A percentile compares a stretch with the other conserved stretches of the same genome.
Conservation (phyloP, 35 echinoderm and acorn worm species). For the Ophiothrix spiculata region DNA sequence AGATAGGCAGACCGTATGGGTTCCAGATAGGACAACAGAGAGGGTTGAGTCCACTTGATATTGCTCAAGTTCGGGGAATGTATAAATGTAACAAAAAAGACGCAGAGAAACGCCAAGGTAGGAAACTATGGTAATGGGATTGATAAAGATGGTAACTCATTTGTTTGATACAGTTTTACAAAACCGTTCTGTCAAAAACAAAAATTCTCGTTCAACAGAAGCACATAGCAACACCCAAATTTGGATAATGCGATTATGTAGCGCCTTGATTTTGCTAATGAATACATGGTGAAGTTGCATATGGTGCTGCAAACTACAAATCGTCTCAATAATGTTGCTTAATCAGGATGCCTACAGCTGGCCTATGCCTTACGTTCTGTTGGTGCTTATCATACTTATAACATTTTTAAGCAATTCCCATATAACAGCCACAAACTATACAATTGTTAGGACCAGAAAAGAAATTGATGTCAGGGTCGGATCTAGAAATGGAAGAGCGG, state of each 20-base stretch:
- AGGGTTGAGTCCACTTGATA: conserved; percentile 69
- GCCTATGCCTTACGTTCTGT: no score
- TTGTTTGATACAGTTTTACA: background rate
- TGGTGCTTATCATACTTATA: no score
- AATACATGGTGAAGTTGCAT: background rate
- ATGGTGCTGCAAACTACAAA: background rate
- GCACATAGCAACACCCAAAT: background rate
- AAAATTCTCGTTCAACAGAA: background rate
- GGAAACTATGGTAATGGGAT: background rate
- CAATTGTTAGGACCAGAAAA: no score
- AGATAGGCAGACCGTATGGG: conserved; percentile 31
- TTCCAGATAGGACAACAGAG: conserved; percentile 48
- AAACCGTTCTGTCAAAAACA: background rate
- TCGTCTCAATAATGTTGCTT: no score
- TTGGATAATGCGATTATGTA: background rate
- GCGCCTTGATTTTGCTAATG: background rate
- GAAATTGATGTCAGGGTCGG: no score
- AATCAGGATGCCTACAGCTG: no score
- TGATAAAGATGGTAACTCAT: background rate
- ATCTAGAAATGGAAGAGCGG: no score
- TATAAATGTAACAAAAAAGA: conserved; percentile 74
- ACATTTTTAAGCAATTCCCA: no score
- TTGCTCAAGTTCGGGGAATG: conserved; percentile 79
- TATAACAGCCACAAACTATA: no score
- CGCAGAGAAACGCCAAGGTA: background rate